A percentile compares a stretch with the other conserved stretches of the same genome.
phyloP scores from a whole-genome alignment of 1,140 invertebrate genomes.

The Eciton burchellii region DNA sequence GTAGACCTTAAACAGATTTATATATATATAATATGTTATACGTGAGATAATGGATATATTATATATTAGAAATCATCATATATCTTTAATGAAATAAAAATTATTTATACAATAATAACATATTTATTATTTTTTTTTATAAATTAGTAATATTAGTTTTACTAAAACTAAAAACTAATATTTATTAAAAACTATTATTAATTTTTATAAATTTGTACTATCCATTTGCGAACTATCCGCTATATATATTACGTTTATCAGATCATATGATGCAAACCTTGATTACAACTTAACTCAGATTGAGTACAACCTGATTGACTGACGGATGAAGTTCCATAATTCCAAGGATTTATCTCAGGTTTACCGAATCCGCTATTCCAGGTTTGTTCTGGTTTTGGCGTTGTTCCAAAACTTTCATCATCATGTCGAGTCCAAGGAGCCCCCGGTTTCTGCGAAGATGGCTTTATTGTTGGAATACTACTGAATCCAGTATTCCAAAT shows the following conservation, averaged over 20 bases:
- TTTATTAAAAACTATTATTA: no score
- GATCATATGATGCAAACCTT: constrained; percentile 41
- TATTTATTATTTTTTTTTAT: background rate
- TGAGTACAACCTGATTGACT: background rate
- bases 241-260: no score
- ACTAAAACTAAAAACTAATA: no score
- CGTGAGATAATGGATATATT: background rate
- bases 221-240: no score
- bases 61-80: background rate
- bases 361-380: constrained; percentile 28
- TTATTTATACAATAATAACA: background rate
- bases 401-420: background rate
- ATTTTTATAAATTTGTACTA: no score
- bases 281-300: constrained; percentile 24
- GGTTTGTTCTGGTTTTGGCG: background rate
- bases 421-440: background rate
- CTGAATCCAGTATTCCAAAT: constrained; percentile 1
- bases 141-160: no score
- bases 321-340: background rate
- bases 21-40: background rate
- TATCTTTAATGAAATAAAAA: background rate
- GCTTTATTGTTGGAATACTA: background rate
- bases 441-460: no score
- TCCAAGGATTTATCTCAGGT: background rate
- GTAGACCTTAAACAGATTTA: background rate